Conservation (phyloP, 92 coral and sea anemone species). For the Umimayanthus chanpuru region DNA sequence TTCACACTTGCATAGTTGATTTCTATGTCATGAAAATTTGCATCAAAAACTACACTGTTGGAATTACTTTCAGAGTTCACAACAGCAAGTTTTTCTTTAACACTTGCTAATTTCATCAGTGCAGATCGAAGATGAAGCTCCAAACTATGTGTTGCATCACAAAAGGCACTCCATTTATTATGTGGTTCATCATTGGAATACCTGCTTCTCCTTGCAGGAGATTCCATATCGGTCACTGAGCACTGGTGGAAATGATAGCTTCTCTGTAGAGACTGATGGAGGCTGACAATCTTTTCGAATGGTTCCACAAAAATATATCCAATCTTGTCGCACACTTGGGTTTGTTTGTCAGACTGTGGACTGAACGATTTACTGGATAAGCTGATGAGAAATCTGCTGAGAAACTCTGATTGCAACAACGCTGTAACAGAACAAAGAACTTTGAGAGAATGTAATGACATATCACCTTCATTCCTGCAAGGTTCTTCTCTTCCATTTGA, state of each 20-base stretch:
- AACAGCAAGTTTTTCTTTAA: slow-evolving; percentile 48
- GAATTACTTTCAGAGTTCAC: slow-evolving; percentile 38
- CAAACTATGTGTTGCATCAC: slow-evolving; percentile 79
- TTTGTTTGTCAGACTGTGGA: slow-evolving; percentile 6
- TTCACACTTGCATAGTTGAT: slow-evolving; percentile 53
- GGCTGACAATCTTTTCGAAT: slow-evolving; percentile 12
- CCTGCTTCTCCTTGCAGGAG: slow-evolving; percentile 24
- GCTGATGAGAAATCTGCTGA: slow-evolving; percentile 68
- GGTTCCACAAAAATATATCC: slow-evolving; percentile 57
- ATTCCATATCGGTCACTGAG: slow-evolving; percentile 33
- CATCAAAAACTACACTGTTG: neutral
- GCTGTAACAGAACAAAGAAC: slow-evolving; percentile 53
- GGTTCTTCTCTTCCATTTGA: neutral
- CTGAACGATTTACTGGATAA: slow-evolving; percentile 57
- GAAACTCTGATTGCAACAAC: slow-evolving; percentile 75
- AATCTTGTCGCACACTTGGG: slow-evolving; percentile 37
- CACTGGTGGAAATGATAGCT: slow-evolving; percentile 74
- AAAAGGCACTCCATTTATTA: slow-evolving; percentile 54
- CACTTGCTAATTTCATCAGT: slow-evolving; percentile 58
- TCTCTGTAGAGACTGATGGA: slow-evolving; percentile 56
- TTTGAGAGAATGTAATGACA: slow-evolving; percentile 71
- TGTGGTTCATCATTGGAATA: neutral
- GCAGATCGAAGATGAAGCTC: slow-evolving; percentile 85
- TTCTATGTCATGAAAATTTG: slow-evolving; percentile 48
- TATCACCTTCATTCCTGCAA: slow-evolving; percentile 4